Evolutionary conservation across 2,113 vertebrate species (phyloP).

Genomic region (Scophthalmus maximus): DNA sequence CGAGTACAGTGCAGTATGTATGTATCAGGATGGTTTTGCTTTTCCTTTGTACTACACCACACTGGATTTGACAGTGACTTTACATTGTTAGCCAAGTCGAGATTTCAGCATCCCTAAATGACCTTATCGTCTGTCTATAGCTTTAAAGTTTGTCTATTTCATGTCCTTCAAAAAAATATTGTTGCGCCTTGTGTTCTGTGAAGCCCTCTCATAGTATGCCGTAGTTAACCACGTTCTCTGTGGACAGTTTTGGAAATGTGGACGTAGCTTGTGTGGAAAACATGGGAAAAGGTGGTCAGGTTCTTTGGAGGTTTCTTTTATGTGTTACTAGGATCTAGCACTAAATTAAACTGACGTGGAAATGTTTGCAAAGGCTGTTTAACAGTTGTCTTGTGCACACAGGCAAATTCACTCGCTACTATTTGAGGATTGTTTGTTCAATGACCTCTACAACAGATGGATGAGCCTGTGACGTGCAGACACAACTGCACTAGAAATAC

Average conservation of each 20-base stretch:
- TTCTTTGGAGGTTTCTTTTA: too few relatives aligned
- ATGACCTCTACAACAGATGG: conserved; percentile 49
- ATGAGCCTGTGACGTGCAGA: not conserved
- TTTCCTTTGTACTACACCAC: not conserved
- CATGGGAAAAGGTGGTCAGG: too few relatives aligned
- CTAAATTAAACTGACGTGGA: conserved; percentile 3
- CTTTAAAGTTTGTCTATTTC: too few relatives aligned
- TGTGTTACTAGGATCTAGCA: not conserved
- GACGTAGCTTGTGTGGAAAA: too few relatives aligned
- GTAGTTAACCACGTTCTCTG: too few relatives aligned
- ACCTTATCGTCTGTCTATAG: not conserved
- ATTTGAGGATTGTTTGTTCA: conserved; percentile 39
- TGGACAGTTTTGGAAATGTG: too few relatives aligned
- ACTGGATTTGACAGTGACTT: not conserved
- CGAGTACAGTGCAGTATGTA: not conserved
- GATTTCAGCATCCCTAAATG: not conserved
- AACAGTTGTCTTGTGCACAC: too few relatives aligned
- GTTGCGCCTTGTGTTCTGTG: too few relatives aligned
- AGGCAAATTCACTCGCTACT: conserved; percentile 30
- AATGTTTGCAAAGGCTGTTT: conserved; percentile 35
- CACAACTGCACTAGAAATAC: not conserved
- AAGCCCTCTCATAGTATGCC: too few relatives aligned
- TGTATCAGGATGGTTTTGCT: not conserved
- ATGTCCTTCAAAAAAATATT: too few relatives aligned
- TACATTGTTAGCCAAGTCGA: not conserved